Evolutionary conservation across 2,113 vertebrate genomes (phyloP), one percentile per base, ranked within the genome.

Genomic region (Lophius piscatorius): DNA sequence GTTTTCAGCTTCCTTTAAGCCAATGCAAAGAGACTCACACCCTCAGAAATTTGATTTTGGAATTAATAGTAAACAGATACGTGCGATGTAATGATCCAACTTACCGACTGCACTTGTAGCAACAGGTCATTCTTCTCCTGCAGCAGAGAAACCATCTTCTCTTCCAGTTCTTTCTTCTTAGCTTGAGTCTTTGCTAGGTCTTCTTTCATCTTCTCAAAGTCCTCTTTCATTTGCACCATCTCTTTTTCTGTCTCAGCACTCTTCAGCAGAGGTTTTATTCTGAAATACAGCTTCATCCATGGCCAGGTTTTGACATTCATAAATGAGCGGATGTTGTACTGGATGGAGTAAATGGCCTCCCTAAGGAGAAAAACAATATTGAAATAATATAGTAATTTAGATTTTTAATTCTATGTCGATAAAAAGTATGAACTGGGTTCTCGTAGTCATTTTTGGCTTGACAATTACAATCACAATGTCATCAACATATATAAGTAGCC

Each of bases 121-220:
- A 55, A 42, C 46, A 92, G 35, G 59, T 91, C 90, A 76, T 90
- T 89, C 49, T 85, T 89, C 61, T 90, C 91, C 64, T 90, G 90
- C 20, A 91, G 59, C 3, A 91, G 74, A 17, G 86, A 33, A 33
- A 92, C 91, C 91, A 92, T 92, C 67, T 91, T 92, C 80, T 91
- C 89, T 39, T 92, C 91, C 59, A 92, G 84, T 31, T 91, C 90
- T 41, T 90, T 91, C 86, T 90, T 92, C 75, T 89, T 91, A 17
- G 85, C 63, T 45, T 90, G 62, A 62, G 89, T 87, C 45, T 96
- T 98, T 0, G 89, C 67, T 0, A 97, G 91, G 0, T 94, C 92
- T 0, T 93, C 94, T 41, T 97, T 96, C 9, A 89, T 93, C 83
- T 95, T 98, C 51, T 86, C 87, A 89, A 95, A 96, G 49, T 94